These are phyloP conservation scores for Tyrophagus putrescentiae DNA, from an alignment of 1,140 invertebrate genomes.

Conservation along the genomic window DNA sequence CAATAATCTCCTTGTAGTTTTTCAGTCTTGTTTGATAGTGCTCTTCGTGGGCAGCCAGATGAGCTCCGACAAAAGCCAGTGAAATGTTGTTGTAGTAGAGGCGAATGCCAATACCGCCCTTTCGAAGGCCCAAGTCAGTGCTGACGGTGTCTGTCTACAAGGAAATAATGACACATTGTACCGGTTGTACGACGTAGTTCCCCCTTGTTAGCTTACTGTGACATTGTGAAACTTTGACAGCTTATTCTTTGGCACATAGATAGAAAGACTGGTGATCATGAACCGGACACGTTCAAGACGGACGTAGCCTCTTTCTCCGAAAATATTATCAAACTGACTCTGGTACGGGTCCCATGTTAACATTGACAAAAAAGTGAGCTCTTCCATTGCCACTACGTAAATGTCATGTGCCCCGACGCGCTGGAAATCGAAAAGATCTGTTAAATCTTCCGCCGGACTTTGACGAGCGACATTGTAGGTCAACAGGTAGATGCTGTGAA, in stretches of 20 bases:
- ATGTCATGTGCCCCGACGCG: background rate
- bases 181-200: background rate
- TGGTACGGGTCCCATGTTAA: background rate
- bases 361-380: background rate
- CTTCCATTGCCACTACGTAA: slow-evolving; percentile 1
- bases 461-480: background rate
- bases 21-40: slow-evolving; percentile 8
- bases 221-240: background rate
- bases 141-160: background rate
- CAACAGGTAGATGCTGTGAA: slow-evolving; percentile 4
- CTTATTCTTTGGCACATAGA: background rate
- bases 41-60: slow-evolving; percentile 5
- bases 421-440: background rate
- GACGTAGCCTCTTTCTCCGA: background rate
- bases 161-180: background rate
- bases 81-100: background rate
- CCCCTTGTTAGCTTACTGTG: background rate
- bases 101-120: slow-evolving; percentile 6
- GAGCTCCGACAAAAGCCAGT: background rate
- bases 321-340: background rate
- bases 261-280: background rate
- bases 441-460: background rate
- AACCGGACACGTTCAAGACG: background rate
- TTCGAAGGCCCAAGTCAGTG: background rate
- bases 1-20: background rate